Conservation (phyloP, 2,113 vertebrate genomes). For the Scomber japonicus region DNA sequence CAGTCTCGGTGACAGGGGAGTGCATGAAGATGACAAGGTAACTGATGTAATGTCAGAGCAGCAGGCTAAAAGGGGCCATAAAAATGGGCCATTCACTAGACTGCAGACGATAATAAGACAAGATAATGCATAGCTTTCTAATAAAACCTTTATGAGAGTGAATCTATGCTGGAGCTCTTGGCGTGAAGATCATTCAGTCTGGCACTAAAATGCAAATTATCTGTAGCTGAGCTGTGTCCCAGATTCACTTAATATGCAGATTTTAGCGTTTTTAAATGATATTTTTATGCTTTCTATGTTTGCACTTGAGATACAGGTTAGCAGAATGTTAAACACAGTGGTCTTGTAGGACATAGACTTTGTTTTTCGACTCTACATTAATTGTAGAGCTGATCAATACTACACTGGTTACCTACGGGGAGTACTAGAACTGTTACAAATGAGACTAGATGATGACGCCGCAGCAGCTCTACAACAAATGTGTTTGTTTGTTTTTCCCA, state of each 20-base stretch:
- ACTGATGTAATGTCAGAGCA: constrained; percentile 72
- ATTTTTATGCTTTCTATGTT: not conserved
- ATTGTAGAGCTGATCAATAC: not conserved
- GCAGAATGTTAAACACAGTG: not conserved
- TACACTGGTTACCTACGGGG: not conserved
- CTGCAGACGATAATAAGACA: constrained; percentile 70
- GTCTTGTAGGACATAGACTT: no score
- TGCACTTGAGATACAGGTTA: not conserved
- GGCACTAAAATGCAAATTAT: constrained; percentile 34
- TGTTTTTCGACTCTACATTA: no score
- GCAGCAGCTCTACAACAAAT: constrained; percentile 28
- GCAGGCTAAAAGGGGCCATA: constrained; percentile 67
- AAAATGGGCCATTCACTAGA: constrained; percentile 65
- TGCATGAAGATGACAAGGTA: constrained; percentile 65
- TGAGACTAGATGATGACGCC: not conserved
- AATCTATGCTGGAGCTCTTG: constrained; percentile 24
- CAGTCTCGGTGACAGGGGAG: constrained; percentile 51
- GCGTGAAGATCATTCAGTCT: constrained; percentile 25
- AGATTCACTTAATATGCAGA: no score
- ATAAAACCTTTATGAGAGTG: constrained; percentile 69
- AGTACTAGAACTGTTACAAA: not conserved
- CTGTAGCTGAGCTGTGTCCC: not conserved
- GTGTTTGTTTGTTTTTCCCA: constrained; percentile 61
- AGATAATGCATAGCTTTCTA: constrained; percentile 75
- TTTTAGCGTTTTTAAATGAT: constrained; percentile 1